Evolutionary conservation across 2,113 vertebrate genomes (phyloP).

Genomic region (Melospiza georgiana): DNA sequence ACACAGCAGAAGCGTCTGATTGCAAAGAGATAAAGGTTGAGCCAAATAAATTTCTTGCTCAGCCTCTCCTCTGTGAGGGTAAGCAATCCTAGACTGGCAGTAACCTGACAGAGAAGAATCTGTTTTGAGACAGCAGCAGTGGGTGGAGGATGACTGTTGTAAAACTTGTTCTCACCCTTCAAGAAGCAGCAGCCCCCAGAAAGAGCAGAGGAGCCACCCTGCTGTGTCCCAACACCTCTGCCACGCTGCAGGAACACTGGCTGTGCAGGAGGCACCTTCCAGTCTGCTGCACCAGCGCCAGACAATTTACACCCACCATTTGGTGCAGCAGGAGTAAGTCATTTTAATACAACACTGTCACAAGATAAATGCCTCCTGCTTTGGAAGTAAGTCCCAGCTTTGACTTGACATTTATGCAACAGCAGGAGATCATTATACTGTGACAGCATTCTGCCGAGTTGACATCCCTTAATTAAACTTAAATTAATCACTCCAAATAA

Average conservation of each 20-base stretch:
- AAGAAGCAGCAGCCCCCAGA: not conserved
- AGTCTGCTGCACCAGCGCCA: conserved; percentile 56
- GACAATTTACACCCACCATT: conserved; percentile 54
- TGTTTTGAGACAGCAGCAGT: not conserved
- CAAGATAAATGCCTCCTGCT: conserved; percentile 63
- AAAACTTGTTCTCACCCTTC: not conserved
- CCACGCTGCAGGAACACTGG: not conserved
- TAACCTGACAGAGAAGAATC: not conserved
- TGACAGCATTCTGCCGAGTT: conserved; percentile 56
- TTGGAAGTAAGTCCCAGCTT: conserved; percentile 46
- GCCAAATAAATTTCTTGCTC: not conserved
- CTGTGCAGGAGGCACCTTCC: conserved; percentile 29
- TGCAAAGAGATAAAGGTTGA: not conserved
- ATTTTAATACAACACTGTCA: conserved; percentile 56
- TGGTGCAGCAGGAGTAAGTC: conserved; percentile 62
- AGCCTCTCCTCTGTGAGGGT: not conserved
- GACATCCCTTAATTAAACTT: conserved; percentile 68
- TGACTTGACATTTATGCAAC: conserved; percentile 65
- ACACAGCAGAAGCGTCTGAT: not conserved
- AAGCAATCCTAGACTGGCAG: not conserved
- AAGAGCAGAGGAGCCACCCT: not conserved
- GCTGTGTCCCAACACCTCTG: not conserved
- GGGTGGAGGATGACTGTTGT: not conserved
- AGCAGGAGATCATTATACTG: conserved; percentile 68
- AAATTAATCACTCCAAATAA: conserved; percentile 66